These are phyloP conservation scores for Sebastiscus albofasciatus DNA, from an alignment of 2,797 vertebrate species.

Conservation along the genomic window DNA sequence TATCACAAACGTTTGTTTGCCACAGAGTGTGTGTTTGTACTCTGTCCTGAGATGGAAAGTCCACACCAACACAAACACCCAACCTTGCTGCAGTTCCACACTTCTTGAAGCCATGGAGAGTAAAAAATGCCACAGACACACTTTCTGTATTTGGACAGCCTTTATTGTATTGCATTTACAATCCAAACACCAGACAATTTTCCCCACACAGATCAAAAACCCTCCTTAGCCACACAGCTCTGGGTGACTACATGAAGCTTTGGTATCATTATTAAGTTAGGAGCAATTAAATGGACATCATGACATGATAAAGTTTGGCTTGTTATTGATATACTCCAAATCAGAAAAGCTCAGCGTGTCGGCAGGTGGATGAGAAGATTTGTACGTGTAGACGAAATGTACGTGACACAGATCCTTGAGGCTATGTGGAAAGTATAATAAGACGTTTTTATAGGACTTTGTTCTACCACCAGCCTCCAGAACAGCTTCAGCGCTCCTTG, in stretches of 20 bases:
- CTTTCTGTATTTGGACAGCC: not conserved
- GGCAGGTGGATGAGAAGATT: too few relatives aligned
- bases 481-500: too few relatives aligned
- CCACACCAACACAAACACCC: not conserved
- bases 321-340: not conserved
- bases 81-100: fast-evolving
- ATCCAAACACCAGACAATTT: constrained; percentile 32
- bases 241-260: constrained; percentile 49
- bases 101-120: not conserved
- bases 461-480: too few relatives aligned
- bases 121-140: not conserved
- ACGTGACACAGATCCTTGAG: too few relatives aligned
- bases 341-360: too few relatives aligned
- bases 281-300: constrained; percentile 10
- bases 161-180: constrained; percentile 30
- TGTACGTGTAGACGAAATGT: too few relatives aligned
- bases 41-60: too few relatives aligned
- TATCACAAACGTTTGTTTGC: too few relatives aligned
- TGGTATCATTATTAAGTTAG: constrained; percentile 66
- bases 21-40: too few relatives aligned
- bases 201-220: constrained; percentile 8
- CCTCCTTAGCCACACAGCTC: not conserved
- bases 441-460: too few relatives aligned
- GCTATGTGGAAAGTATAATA: too few relatives aligned
- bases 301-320: constrained; percentile 21